Base-by-base conservation (phyloP, 1,140 invertebrate genomes). In the Physella acuta region DNA sequence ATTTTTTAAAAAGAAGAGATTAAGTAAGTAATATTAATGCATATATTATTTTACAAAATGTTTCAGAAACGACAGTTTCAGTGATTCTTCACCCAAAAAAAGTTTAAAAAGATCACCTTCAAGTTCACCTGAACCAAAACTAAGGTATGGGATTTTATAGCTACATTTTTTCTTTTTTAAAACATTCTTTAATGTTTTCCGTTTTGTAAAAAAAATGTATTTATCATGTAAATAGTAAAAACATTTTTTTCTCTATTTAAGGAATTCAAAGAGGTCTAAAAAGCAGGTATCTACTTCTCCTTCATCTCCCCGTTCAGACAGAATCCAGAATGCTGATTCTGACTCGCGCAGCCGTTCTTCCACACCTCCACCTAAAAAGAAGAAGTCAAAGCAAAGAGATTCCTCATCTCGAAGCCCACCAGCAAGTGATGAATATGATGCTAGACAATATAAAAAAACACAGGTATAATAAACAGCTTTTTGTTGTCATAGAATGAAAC, bases 301-400 rank as follows among this genome's bases (percentile, higher is more conserved):
- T 20, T 34, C 56, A 2, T 33, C 56, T 34, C 56, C 56, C n/a
- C 30, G 2, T 2, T 58, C 56, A 33, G n/a, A 34, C 4, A 34
- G 30, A 33, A 58, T 34, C 31, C n/a, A n/a, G n/a, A n/a, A n/a
- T n/a, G n/a, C n/a, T n/a, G n/a, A n/a, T n/a, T n/a, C n/a, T n/a
- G n/a, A n/a, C n/a, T n/a, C n/a, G n/a, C n/a, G n/a, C n/a, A n/a
- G n/a, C n/a, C n/a, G 44, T n/a, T 5, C 62, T 1, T 52, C 62
- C 3, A 33, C 62, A 3, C 62, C 62, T 2, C 44, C 62, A n/a
- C 62, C 62, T n/a, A 44, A 63, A n/a, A 64, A 64, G 39, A 64
- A 64, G 49, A 49, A 63, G 39, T 16, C 49, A 36, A 37, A 5
- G 49, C 49, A 49, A 64, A 14, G 28, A n/a, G 14, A 44, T 26